Evolutionary conservation across 2,888 invertebrate species (phyloP).

Genomic region (Eupithecia tripunctaria): DNA sequence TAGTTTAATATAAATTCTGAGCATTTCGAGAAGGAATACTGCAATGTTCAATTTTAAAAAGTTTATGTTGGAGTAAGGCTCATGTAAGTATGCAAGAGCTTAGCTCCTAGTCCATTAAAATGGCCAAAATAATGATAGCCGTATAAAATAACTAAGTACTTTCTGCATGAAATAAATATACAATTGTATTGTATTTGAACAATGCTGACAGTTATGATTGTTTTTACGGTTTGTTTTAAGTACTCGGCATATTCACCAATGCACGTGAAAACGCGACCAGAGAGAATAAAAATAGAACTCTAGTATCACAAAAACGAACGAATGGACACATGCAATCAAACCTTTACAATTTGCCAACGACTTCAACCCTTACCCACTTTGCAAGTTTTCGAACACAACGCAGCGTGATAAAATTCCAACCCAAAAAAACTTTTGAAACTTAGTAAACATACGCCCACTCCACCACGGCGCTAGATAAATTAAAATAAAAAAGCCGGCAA

Average conservation of each 20-base stretch:
- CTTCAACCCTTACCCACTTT: background rate
- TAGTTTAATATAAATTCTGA: background rate
- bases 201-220: background rate
- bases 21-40: background rate
- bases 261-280: background rate
- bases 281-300: background rate
- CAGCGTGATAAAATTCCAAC: conserved; percentile 19
- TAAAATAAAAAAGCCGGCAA: conserved; percentile 58
- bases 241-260: background rate
- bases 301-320: background rate
- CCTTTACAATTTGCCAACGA: conserved; percentile 1
- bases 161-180: too few relatives aligned
- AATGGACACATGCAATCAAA: background rate
- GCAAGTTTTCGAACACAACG: background rate
- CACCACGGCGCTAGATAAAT: conserved; percentile 60
- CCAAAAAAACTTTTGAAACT: conserved; percentile 50
- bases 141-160: too few relatives aligned
- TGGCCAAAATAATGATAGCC: too few relatives aligned
- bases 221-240: background rate
- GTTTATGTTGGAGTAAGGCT: too few relatives aligned
- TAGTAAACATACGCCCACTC: conserved; percentile 41
- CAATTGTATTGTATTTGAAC: too few relatives aligned
- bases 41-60: too few relatives aligned
- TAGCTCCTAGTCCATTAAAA: too few relatives aligned
- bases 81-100: too few relatives aligned